Evolutionary conservation across 2,888 invertebrate genomes (phyloP), one percentile per base, ranked within the genome.

Genomic region (Xanthorhoe designata): DNA sequence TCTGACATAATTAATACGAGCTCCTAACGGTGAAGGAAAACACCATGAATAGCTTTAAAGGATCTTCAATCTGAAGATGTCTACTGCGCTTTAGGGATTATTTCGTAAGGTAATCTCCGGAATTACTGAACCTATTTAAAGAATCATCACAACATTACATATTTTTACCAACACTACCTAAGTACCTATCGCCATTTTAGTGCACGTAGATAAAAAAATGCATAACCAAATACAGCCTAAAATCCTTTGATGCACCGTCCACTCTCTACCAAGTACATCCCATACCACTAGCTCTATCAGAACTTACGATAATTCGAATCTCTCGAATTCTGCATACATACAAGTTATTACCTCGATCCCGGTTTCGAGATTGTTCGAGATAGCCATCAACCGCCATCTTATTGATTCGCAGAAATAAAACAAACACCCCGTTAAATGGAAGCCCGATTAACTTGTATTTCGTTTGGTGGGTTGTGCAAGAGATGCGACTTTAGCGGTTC

Each of bases 401-500:
- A 84, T 84, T 83, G 82, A 84, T 82, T 84, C 80, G 71, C 64
- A 78, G 76, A 84, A 85, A 82, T 82, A 85, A 85, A 83, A 83
- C 79, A 83, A 78, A 79, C 78, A 77, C 71, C 75, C 71, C 71
- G 61, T 79, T 83, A 84, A 86, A 84, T 86, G 86, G 87, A 77
- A 85, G 81, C 70, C 71, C 74, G 85, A 87, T 87, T 86, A 83
- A 88, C 78, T 81, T 83, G 83, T 87, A 83, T 82, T 79, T 78
- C 77, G 75, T 81, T 78, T 74, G 61, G 53, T 50, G 45, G 53
- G 61, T 2, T 67, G 75, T 54, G 7, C 29, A 61, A 32, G 45
- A 10, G 6, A 59, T 18, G 24, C 1, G 18, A 42, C 2, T 4
- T 45, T 42, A 60, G 59, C 57, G 18, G 19, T n/a, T 35, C 24